Conservation (phyloP, 2,113 vertebrate species). For the Calonectris borealis region DNA sequence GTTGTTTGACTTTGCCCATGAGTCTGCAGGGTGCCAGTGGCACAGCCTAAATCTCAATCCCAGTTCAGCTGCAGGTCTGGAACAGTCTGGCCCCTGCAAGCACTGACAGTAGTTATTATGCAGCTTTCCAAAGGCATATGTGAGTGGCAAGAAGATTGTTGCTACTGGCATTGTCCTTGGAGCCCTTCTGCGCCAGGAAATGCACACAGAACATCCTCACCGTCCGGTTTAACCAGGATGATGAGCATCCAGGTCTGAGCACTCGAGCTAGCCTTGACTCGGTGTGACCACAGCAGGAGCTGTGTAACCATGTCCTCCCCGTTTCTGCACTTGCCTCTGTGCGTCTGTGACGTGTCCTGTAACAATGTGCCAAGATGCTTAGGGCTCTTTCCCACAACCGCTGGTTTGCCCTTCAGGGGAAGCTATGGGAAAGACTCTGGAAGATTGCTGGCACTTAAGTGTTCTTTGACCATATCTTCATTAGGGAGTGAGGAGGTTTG, state of each 20-base stretch:
- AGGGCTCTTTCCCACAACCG: conserved; percentile 57
- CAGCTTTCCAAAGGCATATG: conserved; percentile 21
- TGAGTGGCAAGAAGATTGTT: conserved; percentile 10
- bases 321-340: neutral
- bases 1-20: neutral
- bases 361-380: conserved; percentile 16
- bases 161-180: conserved; percentile 26
- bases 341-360: neutral
- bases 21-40: neutral
- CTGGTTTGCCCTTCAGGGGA: conserved; percentile 26
- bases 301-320: neutral
- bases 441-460: neutral
- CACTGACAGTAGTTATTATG: neutral
- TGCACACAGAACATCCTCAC: neutral
- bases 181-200: neutral
- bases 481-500: conserved; percentile 6
- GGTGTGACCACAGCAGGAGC: neutral
- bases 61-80: neutral
- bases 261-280: neutral
- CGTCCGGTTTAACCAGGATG: neutral
- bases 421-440: conserved; percentile 35
- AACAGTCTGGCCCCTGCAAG: neutral
- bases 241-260: neutral
- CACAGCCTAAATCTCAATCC: neutral
- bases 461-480: conserved; percentile 48